Base-by-base conservation (phyloP, 2,797 vertebrate genomes). In the Falco berigora region DNA sequence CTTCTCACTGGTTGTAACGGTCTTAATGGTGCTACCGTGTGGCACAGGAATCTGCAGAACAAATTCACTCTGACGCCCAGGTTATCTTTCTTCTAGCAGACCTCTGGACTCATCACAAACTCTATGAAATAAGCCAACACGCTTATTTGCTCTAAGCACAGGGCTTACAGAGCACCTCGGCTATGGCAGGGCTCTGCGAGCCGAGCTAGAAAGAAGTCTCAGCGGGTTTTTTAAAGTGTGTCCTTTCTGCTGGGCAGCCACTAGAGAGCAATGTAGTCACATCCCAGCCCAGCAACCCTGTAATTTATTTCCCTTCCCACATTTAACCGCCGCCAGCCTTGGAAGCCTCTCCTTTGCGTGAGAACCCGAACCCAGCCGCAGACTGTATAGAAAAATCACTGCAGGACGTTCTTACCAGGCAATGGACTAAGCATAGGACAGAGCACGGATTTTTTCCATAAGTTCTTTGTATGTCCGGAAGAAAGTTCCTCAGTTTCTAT, bases 231-330 rank as follows among this genome's bases (percentile, higher is more conserved):
- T 49, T 24, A 2, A 30, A 58, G 30, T 18, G 2, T n/a, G 78
- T 71, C 69, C 59, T 89, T 94, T 92, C 86, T 71, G 38, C 64
- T 28, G 44, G 74, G 46, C 71, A 92, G 96, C 96, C 96, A 84
- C 96, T 96, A 95, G 95, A 95, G 95, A 94, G 96, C 95, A 94
- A 86, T 92, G 61, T 73, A 83, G 90, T 62, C 84, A 81, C 95
- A 81, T 79, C 64, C 28, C 69, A 66, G 4, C 42, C 63, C n/a
- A 46, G 32, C 14, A 36, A 18, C 21, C 7, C 2, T 21, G 16
- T 30, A 25, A 17, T 71, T 68, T 83, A 17, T 73, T 88, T 92
- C 61, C n/a, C 21, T 79, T 79, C 38, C 38, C 56, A 8, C 21
- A 5, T 24, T 86, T 69, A 84, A 49, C 32, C 76, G 28, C 9